These are phyloP conservation scores for Megathymus violae DNA, from an alignment of 1,140 invertebrate genomes.

Conservation along the genomic window DNA sequence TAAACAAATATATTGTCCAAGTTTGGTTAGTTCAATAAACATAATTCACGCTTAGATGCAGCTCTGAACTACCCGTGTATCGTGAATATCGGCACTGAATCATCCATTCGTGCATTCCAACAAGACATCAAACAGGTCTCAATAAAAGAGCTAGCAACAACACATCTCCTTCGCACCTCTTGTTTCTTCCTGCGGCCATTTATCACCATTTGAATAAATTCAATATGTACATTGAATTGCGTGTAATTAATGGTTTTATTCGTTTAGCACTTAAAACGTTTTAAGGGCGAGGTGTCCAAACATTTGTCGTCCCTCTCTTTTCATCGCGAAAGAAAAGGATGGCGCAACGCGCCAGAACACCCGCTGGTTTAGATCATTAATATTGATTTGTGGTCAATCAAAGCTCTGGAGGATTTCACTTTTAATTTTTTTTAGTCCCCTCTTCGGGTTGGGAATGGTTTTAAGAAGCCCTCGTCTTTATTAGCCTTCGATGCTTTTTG, in stretches of 20 bases:
- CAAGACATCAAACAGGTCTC: conserved; percentile 47
- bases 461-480: conserved; percentile 63
- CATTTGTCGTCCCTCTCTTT: conserved; percentile 53
- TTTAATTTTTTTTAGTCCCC: conserved; percentile 77
- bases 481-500: conserved; percentile 56
- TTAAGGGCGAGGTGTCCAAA: conserved; percentile 82
- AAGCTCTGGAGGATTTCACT: conserved; percentile 79
- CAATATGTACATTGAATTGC: conserved; percentile 83
- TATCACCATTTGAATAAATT: conserved; percentile 84
- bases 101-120: conserved; percentile 60
- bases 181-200: conserved; percentile 69
- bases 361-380: conserved; percentile 81
- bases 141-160: conserved; percentile 41
- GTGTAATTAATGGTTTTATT: conserved; percentile 83
- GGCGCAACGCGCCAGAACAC: conserved; percentile 56
- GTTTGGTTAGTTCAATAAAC: conserved; percentile 32
- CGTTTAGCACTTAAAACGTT: conserved; percentile 83
- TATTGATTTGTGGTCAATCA: conserved; percentile 84
- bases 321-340: conserved; percentile 49
- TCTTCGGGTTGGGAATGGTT: conserved; percentile 51
- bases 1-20: conserved; percentile 27
- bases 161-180: conserved; percentile 69
- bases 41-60: conserved; percentile 33
- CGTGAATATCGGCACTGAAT: conserved; percentile 56
- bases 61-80: conserved; percentile 39